Conservation (phyloP, 2,888 invertebrate species). For the Anagyrus pseudococci region DNA sequence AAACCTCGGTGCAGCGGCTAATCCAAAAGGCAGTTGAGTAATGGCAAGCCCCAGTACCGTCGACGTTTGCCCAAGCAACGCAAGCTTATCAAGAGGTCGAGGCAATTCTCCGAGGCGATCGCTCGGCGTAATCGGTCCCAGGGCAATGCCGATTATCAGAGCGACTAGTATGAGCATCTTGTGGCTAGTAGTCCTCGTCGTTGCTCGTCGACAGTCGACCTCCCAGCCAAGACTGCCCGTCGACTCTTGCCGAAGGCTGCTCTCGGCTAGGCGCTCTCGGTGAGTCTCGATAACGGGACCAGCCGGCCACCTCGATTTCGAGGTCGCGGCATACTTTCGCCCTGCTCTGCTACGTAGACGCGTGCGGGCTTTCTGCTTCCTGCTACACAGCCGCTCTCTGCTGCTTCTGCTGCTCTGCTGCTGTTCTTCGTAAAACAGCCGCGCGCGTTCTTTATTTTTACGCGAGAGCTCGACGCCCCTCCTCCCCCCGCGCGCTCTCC, state of each 20-base stretch:
- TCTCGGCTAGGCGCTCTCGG: neutral
- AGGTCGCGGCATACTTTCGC: slow-evolving; percentile 59
- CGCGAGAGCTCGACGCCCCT: too few species aligned
- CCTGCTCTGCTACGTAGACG: neutral
- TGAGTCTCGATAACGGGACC: slow-evolving; percentile 20
- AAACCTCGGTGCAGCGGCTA: slow-evolving; percentile 1
- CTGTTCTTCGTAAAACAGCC: too few species aligned
- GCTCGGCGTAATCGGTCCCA: slow-evolving; percentile 46
- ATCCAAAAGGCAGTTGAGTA: neutral
- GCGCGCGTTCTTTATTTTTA: neutral
- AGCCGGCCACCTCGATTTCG: slow-evolving; percentile 57
- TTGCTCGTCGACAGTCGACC: too few species aligned
- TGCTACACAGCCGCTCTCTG: neutral
- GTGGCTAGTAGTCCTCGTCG: slow-evolving; percentile 24
- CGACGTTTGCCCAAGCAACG: neutral
- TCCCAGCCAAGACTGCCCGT: neutral
- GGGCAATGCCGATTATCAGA: neutral
- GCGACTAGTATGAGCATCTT: slow-evolving; percentile 46
- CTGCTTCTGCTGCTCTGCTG: too few species aligned
- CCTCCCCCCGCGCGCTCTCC: too few species aligned
- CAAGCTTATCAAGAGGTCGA: neutral
- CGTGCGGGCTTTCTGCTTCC: neutral
- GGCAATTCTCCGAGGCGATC: neutral
- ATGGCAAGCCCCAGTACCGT: neutral
- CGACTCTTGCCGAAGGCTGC: neutral